These are phyloP conservation scores for Mormyrus proboscirostris DNA, from an alignment of 2,797 vertebrate species.

Conservation along the genomic window DNA sequence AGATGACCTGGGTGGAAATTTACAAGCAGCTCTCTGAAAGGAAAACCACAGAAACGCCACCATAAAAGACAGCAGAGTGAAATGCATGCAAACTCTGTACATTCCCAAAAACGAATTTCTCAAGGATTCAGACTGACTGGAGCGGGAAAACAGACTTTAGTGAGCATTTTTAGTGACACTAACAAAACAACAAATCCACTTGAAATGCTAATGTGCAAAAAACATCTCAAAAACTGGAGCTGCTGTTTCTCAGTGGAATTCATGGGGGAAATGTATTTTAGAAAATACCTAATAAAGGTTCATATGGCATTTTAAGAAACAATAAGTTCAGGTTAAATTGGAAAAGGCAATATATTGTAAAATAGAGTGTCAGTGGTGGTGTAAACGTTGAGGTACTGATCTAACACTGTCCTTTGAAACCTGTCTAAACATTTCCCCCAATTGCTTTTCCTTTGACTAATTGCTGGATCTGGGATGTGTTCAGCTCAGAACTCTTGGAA, in stretches of 20 bases:
- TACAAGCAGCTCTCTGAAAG: neutral
- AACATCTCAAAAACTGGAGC: neutral
- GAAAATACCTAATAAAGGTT: neutral
- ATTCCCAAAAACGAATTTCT: neutral
- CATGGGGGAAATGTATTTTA: neutral
- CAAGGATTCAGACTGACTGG: neutral
- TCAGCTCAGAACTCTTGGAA: neutral
- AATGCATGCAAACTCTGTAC: neutral
- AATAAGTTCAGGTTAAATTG: neutral
- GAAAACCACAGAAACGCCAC: neutral
- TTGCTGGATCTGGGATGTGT: neutral
- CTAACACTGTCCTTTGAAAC: neutral
- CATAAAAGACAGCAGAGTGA: neutral
- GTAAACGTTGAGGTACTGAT: neutral
- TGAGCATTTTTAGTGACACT: neutral
- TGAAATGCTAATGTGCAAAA: neutral
- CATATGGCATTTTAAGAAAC: neutral
- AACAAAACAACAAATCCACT: neutral
- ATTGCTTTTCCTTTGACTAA: neutral
- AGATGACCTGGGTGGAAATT: constrained; percentile 2
- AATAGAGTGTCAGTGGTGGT: neutral
- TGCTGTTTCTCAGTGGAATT: neutral
- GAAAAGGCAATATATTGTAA: neutral
- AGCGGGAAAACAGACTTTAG: neutral
- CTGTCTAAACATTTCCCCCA: neutral